Evolutionary conservation across 2,797 vertebrate genomes (phyloP).

Genomic region (Pristis pectinata): DNA sequence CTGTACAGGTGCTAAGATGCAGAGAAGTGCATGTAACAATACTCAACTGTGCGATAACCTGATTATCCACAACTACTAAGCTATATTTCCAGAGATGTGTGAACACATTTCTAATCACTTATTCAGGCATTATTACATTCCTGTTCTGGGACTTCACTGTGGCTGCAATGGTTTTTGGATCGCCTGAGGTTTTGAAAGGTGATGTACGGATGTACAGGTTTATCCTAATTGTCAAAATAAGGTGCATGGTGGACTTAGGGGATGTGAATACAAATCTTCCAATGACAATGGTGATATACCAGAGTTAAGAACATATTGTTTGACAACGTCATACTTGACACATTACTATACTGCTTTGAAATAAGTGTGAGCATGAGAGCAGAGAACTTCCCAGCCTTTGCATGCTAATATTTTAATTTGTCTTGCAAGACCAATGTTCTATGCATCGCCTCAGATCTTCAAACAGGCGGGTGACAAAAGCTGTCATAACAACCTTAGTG

Average conservation of each 20-base stretch:
- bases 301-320: background rate
- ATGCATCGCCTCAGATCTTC: background rate
- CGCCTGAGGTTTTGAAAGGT: too few relatives aligned
- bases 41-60: too few relatives aligned
- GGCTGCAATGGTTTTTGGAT: background rate
- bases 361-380: background rate
- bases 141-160: background rate
- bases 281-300: background rate
- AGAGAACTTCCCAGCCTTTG: background rate
- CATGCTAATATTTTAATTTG: background rate
- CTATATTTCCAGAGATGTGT: too few relatives aligned
- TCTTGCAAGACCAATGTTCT: background rate
- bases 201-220: background rate
- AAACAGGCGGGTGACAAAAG: background rate
- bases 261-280: background rate
- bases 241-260: background rate
- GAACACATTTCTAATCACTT: too few relatives aligned
- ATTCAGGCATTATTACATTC: background rate
- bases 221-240: background rate
- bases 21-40: too few relatives aligned
- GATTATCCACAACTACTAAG: too few relatives aligned
- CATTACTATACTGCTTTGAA: background rate
- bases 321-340: background rate
- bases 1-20: too few relatives aligned
- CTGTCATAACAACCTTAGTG: background rate